Evolutionary conservation across 2,888 invertebrate genomes (phyloP).

Genomic region (Clivina fossor): DNA sequence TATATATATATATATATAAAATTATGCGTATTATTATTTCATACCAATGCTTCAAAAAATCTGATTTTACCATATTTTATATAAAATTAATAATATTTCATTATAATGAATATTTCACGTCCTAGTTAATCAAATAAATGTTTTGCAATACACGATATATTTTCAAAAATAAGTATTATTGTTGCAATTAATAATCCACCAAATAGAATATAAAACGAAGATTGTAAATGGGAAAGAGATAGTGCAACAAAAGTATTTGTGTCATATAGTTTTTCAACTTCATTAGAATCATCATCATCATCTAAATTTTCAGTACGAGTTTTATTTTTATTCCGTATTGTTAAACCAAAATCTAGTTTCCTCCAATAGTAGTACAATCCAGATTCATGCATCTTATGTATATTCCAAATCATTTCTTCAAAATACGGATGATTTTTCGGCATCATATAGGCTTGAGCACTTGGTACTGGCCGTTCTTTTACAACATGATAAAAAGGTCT

Average conservation of each 20-base stretch:
- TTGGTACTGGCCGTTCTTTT: slow-evolving; percentile 21
- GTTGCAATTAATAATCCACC: slow-evolving; percentile 7
- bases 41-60: too few species aligned
- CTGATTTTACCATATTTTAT: too few species aligned
- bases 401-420: slow-evolving; percentile 27
- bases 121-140: too few species aligned
- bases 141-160: too few species aligned
- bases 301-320: not conserved
- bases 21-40: too few species aligned
- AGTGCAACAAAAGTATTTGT: not conserved
- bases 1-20: too few species aligned
- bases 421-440: slow-evolving; percentile 24
- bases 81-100: too few species aligned
- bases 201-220: slow-evolving; percentile 10
- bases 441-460: slow-evolving; percentile 19
- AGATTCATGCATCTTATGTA: slow-evolving; percentile 25
- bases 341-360: slow-evolving; percentile 18
- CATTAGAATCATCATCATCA: too few species aligned
- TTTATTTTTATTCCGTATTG: not conserved
- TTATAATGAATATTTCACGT: too few species aligned
- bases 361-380: slow-evolving; percentile 24
- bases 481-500: slow-evolving; percentile 11
- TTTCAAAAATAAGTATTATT: slow-evolving; percentile 10
- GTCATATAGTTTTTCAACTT: not conserved
- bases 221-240: slow-evolving; percentile 14